Conservation (phyloP, 2,797 vertebrate species). For the Ceryle rudis region DNA sequence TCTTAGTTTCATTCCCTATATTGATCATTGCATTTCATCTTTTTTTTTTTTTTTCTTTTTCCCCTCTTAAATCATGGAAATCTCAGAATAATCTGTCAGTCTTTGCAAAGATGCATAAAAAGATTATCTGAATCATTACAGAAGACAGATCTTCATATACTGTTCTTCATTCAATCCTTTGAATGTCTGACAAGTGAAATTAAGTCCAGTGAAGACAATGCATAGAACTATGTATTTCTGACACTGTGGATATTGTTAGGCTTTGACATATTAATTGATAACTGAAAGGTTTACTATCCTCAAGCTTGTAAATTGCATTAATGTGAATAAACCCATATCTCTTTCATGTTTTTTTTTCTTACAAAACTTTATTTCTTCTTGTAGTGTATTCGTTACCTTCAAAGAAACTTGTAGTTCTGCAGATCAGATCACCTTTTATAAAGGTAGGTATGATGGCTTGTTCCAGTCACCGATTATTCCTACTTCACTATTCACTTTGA, state of each 20-base stretch:
- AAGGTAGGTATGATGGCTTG: conserved; percentile 81
- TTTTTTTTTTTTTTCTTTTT: neutral
- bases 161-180: neutral
- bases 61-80: neutral
- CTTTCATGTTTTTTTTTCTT: neutral
- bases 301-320: neutral
- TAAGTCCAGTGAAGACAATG: neutral
- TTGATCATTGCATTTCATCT: neutral
- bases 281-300: neutral
- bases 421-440: conserved; percentile 92
- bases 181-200: neutral
- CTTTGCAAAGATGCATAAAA: neutral
- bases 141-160: neutral
- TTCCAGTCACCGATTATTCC: neutral
- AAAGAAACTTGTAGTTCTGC: conserved; percentile 88
- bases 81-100: neutral
- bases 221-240: neutral
- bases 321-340: neutral
- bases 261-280: neutral
- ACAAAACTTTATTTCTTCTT: conserved; percentile 10
- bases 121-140: neutral
- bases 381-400: conserved; percentile 88
- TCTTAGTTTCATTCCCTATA: neutral
- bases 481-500: neutral
- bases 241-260: neutral